These are phyloP conservation scores for Phrynocephalus forsythii DNA, from an alignment of 2,797 vertebrate species.

Conservation along the genomic window DNA sequence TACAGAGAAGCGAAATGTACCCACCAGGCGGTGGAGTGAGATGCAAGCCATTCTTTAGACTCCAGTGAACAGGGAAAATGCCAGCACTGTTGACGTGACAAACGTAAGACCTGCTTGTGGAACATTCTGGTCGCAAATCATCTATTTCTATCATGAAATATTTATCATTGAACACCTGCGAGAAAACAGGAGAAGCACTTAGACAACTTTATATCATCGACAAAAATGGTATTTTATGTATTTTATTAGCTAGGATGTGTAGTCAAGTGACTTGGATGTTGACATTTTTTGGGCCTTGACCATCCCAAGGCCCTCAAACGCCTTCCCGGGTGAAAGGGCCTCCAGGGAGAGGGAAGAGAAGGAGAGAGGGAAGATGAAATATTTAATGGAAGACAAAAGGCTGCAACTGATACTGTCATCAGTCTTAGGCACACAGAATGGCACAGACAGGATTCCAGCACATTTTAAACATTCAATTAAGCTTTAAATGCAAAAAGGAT, in stretches of 20 bases:
- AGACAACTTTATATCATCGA: not conserved
- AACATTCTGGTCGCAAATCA: slow-evolving; percentile 82
- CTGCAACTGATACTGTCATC: too few relatives aligned
- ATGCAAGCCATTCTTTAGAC: slow-evolving; percentile 92
- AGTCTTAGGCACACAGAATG: too few relatives aligned
- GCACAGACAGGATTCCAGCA: too few relatives aligned
- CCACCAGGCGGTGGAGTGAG: slow-evolving; percentile 90
- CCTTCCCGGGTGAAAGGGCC: too few relatives aligned
- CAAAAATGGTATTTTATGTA: too few relatives aligned
- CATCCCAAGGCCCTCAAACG: too few relatives aligned
- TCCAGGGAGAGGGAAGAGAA: too few relatives aligned
- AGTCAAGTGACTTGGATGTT: too few relatives aligned
- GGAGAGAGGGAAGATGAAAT: too few relatives aligned
- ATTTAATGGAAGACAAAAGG: too few relatives aligned
- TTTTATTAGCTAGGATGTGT: too few relatives aligned
- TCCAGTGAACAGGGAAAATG: slow-evolving; percentile 94
- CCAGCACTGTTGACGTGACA: slow-evolving; percentile 89
- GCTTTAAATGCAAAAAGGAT: not conserved
- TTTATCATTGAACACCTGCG: slow-evolving; percentile 90
- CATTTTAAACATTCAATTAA: not conserved
- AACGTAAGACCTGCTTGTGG: slow-evolving; percentile 78
- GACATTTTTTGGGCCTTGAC: too few relatives aligned
- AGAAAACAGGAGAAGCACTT: slow-evolving; percentile 50
- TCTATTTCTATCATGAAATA: slow-evolving; percentile 93
- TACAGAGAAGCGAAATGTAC: slow-evolving; percentile 21